Conservation (phyloP, 2,113 vertebrate species). For the Sardina pilchardus region DNA sequence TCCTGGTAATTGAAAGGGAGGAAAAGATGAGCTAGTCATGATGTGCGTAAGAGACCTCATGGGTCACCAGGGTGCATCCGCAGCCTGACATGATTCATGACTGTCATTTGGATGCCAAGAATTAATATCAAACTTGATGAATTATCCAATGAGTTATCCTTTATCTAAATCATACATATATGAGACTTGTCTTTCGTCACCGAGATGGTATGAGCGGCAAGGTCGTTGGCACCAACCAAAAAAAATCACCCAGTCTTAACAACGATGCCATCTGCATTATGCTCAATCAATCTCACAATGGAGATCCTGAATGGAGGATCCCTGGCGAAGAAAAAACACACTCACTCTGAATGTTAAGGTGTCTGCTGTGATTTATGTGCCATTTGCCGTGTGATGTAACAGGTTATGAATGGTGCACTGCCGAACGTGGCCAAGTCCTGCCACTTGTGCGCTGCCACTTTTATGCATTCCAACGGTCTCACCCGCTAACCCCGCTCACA, state of each 20-base stretch:
- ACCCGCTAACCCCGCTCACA: background rate
- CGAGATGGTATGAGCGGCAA: conserved; percentile 24
- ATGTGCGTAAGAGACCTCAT: conserved; percentile 4
- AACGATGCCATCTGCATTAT: background rate
- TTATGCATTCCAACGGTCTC: background rate
- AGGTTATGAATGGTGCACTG: background rate
- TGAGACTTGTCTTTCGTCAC: conserved; percentile 36
- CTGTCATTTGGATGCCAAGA: conserved; percentile 48
- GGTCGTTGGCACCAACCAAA: conserved; percentile 31
- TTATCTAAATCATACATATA: conserved; percentile 41
- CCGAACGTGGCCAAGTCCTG: background rate
- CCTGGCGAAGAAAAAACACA: background rate
- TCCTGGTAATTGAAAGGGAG: background rate
- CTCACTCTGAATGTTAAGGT: background rate
- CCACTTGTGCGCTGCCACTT: background rate
- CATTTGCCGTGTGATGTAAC: background rate
- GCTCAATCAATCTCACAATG: background rate
- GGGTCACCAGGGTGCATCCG: conserved; percentile 43
- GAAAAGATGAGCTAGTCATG: background rate
- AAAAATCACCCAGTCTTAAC: conserved; percentile 10
- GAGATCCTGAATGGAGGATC: background rate
- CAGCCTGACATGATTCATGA: conserved; percentile 47
- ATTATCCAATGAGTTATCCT: conserved; percentile 41
- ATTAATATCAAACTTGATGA: conserved; percentile 44
- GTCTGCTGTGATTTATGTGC: background rate